phyloP scores from a whole-genome alignment of 2,113 vertebrate genomes.

The Rhinolophus ferrumequinum region DNA sequence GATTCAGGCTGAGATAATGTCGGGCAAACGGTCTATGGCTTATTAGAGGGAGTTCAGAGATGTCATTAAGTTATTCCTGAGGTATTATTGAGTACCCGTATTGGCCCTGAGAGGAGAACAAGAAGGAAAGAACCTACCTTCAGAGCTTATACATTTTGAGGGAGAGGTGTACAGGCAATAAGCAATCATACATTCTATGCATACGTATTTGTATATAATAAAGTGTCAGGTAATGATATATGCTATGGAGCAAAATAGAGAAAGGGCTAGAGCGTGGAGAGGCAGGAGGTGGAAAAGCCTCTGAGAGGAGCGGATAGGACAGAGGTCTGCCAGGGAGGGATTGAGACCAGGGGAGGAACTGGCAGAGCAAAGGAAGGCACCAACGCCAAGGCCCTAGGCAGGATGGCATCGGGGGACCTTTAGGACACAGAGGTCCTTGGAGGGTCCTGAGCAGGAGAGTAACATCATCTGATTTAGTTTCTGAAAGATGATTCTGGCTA shows the following conservation, averaged over 20 bases:
- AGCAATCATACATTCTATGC: too few relatives aligned
- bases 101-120: not conserved
- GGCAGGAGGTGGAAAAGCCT: not conserved
- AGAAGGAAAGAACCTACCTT: not conserved
- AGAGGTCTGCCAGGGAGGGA: not conserved
- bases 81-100: not conserved
- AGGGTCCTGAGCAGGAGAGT: not conserved
- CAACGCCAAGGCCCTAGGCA: accelerated
- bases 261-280: not conserved
- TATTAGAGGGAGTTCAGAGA: not conserved
- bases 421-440: not conserved
- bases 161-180: not conserved
- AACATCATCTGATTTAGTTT: not conserved
- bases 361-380: not conserved
- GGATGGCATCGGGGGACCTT: not conserved
- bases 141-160: not conserved
- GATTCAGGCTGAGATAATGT: not conserved
- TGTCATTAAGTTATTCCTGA: not conserved
- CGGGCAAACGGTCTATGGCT: not conserved
- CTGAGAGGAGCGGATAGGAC: not conserved
- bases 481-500: not conserved
- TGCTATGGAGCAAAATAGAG: not conserved
- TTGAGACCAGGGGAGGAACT: not conserved
- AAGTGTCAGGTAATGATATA: not conserved
- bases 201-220: not conserved